Percentiles rank a stretch among this genome's conserved stretches.
These are phyloP conservation scores for Linurgus olivaceus DNA, from an alignment of 2,797 vertebrate species.

Conservation along the genomic window DNA sequence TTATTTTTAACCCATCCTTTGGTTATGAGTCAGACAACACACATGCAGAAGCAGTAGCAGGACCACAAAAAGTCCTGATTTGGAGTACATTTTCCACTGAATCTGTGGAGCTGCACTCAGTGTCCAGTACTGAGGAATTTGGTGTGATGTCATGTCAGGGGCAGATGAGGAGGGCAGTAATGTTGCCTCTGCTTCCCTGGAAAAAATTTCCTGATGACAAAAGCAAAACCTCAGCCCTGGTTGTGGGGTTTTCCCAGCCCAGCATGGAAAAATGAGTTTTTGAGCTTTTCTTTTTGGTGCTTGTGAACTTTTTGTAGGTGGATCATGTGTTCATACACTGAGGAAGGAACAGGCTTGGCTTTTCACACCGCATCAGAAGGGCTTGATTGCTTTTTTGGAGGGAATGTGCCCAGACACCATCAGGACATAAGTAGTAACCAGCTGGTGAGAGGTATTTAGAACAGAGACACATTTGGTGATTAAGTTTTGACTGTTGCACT, in stretches of 20 bases:
- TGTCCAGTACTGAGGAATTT: background rate
- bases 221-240: background rate
- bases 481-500: background rate
- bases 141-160: background rate
- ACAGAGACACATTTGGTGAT: background rate
- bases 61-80: background rate
- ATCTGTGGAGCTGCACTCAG: background rate
- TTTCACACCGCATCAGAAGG: background rate
- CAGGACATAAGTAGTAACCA: slow-evolving; percentile 13
- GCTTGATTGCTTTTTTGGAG: slow-evolving; percentile 4
- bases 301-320: background rate
- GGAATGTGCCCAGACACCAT: background rate
- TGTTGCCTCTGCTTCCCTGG: background rate
- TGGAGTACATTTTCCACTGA: background rate
- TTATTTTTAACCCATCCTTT: background rate
- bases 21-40: background rate
- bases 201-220: background rate
- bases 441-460: slow-evolving; percentile 46
- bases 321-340: background rate
- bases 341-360: background rate
- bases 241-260: background rate
- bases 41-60: background rate
- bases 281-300: background rate
- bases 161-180: background rate
- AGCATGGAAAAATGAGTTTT: background rate